Percentiles rank a stretch among this genome's conserved stretches.
phyloP scores from a whole-genome alignment of 2,888 invertebrate genomes.

The Polia nebulosa region DNA sequence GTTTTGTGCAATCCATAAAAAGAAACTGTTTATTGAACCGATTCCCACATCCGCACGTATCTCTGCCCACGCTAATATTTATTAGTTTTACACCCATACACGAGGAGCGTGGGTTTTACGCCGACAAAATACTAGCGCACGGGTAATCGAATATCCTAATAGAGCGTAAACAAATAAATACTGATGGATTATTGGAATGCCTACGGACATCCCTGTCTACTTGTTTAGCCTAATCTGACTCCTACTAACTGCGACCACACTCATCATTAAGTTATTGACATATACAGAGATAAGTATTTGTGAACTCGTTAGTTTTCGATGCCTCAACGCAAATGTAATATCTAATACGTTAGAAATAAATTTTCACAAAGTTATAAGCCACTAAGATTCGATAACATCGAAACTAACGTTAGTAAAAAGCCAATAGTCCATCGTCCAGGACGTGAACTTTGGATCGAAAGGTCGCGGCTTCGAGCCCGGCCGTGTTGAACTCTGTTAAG shows the following conservation, averaged over 20 bases:
- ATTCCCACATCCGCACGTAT: conserved; percentile 2
- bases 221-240: conserved; percentile 24
- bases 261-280: background rate
- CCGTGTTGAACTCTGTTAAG: conserved; percentile 51
- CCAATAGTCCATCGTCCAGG: conserved; percentile 42
- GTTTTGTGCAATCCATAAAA: background rate
- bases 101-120: conserved; percentile 30
- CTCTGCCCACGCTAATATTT: conserved; percentile 12
- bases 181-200: conserved; percentile 19
- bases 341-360: background rate
- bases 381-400: conserved; percentile 36
- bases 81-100: conserved; percentile 25
- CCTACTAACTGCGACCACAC: background rate
- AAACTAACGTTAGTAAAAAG: conserved; percentile 54
- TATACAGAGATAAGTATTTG: background rate
- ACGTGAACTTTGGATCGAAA: conserved; percentile 56
- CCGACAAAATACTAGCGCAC: conserved; percentile 32
- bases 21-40: background rate
- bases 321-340: background rate
- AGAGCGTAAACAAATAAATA: conserved; percentile 44
- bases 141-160: conserved; percentile 44
- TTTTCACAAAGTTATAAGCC: conserved; percentile 27
- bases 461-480: conserved; percentile 45
- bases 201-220: conserved; percentile 20
- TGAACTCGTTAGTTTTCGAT: background rate